These are phyloP conservation scores for Alaudala cheleensis DNA, from an alignment of 2,113 vertebrate species.

Conservation along the genomic window DNA sequence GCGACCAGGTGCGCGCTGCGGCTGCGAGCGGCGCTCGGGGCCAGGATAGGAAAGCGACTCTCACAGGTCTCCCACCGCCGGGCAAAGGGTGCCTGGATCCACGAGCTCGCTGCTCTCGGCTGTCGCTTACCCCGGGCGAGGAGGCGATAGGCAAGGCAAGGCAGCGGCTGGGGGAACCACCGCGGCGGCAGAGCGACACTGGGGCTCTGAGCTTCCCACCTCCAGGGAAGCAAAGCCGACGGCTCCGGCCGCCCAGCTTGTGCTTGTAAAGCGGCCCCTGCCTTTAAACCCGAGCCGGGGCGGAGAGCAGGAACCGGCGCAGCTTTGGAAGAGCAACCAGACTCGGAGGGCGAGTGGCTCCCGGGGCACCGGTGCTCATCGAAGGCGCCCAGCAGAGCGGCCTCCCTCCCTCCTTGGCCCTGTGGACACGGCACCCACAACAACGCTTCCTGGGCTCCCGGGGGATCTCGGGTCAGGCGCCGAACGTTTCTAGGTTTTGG, in stretches of 20 bases:
- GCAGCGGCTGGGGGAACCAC: not conserved
- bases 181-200: too few species aligned
- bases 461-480: too few species aligned
- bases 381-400: not conserved
- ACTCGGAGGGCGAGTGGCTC: not conserved
- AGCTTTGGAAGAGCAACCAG: not conserved
- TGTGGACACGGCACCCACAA: not conserved
- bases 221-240: not conserved
- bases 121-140: not conserved
- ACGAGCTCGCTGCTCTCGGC: not conserved
- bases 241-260: not conserved
- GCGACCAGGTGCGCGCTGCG: too few species aligned
- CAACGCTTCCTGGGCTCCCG: not conserved
- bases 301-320: not conserved
- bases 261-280: accelerated
- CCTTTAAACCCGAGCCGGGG: not conserved
- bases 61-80: too few species aligned
- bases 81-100: too few species aligned
- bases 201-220: not conserved
- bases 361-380: not conserved
- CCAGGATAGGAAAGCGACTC: not conserved
- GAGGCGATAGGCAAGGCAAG: not conserved
- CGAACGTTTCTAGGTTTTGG: not conserved
- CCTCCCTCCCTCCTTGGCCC: not conserved
- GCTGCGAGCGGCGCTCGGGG: not conserved